These are phyloP conservation scores for Amphipoea lucens DNA, from an alignment of 2,888 invertebrate species.

Conservation along the genomic window DNA sequence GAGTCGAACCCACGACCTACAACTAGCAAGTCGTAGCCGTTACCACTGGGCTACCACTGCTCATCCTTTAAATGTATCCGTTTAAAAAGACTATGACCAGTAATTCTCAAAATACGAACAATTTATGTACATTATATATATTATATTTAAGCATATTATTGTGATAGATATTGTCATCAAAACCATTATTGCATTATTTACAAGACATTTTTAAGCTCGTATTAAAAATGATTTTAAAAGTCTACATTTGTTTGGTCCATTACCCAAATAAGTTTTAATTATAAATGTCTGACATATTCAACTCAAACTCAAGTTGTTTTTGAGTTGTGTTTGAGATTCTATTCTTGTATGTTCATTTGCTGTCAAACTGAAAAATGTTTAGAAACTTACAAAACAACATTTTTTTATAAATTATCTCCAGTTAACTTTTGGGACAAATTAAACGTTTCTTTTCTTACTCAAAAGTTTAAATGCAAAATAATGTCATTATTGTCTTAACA, in stretches of 20 bases:
- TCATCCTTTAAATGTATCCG: background rate
- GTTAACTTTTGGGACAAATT: background rate
- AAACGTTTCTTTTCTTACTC: background rate
- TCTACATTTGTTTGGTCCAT: constrained; percentile 75
- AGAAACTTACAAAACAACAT: background rate
- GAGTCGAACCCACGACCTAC: too few relatives aligned
- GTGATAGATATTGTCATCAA: constrained; percentile 64
- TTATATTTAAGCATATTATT: constrained; percentile 52
- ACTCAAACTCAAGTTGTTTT: background rate
- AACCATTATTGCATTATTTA: constrained; percentile 58
- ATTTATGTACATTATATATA: constrained; percentile 39
- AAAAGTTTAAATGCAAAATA: constrained; percentile 21
- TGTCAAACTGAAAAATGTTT: background rate
- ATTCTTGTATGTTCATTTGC: constrained; percentile 1
- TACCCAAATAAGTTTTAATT: constrained; percentile 58
- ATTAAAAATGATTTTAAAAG: constrained; percentile 55
- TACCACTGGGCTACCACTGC: too few relatives aligned
- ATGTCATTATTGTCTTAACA: constrained; percentile 58
- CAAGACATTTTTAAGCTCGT: constrained; percentile 68
- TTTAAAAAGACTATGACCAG: background rate
- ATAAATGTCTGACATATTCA: constrained; percentile 50
- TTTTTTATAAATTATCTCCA: background rate
- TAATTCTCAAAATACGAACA: constrained; percentile 20
- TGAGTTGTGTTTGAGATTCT: constrained; percentile 7
- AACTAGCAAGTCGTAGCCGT: too few relatives aligned